These are phyloP conservation scores for Mixornis gularis DNA, from an alignment of 2,113 vertebrate genomes.

Conservation along the genomic window DNA sequence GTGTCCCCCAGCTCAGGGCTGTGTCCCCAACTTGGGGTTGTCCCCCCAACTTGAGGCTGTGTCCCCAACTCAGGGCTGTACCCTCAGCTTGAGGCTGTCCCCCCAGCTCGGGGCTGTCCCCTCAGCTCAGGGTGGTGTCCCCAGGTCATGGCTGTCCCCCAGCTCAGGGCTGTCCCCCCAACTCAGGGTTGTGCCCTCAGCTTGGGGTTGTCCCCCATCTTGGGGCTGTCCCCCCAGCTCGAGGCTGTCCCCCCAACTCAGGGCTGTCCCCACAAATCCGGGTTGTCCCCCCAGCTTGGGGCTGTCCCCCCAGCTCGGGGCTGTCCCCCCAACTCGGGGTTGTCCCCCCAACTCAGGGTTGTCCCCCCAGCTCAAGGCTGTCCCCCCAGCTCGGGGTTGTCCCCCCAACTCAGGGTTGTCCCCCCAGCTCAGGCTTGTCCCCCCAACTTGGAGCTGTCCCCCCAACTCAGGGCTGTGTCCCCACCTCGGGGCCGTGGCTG, in stretches of 20 bases:
- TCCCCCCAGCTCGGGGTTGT: accelerated
- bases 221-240: accelerated
- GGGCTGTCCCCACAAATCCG: neutral
- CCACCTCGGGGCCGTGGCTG: accelerated
- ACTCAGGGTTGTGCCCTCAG: accelerated
- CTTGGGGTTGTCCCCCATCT: accelerated
- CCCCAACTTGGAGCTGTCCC: neutral
- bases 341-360: too few relatives aligned
- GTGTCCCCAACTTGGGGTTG: too few relatives aligned
- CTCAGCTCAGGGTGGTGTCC: neutral
- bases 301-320: too few relatives aligned
- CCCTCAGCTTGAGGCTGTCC: too few relatives aligned
- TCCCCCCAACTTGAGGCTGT: accelerated
- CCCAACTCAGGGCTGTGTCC: neutral
- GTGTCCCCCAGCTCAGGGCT: too few relatives aligned
- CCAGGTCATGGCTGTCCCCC: neutral
- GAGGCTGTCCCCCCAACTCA: accelerated
- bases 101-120: neutral
- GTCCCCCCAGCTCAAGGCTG: accelerated
- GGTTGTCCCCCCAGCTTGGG: too few relatives aligned
- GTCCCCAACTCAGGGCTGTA: neutral
- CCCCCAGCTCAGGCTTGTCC: too few relatives aligned
- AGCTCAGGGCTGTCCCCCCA: accelerated
- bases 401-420: accelerated
- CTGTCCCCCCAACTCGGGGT: too few relatives aligned